Evolutionary conservation across 2,888 invertebrate species (phyloP), one percentile per base, ranked within the genome.

Genomic region (Odontothrips loti): DNA sequence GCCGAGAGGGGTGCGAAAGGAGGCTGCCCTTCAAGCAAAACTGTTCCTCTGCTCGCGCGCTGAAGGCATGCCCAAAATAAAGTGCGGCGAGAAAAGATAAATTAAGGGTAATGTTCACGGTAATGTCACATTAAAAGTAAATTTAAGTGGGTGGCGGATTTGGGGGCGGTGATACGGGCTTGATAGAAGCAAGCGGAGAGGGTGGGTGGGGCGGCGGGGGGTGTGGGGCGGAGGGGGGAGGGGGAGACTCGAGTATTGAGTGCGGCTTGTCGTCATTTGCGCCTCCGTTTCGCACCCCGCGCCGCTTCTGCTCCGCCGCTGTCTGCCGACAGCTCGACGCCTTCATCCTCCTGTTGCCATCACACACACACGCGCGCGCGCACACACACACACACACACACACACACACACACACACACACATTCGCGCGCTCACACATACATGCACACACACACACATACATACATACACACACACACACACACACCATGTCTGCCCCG

Each of bases 51-150:
- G 58, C 58, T 15, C 20, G 34, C 34, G 34, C 58, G 58, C 58
- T 58, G 58, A 58, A 58, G 34, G 58, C 58, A 20, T 15, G 58
- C 58, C 68, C 68, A 17, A 75, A 75, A 75, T 75, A 75, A 75
- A 75, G 68, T 75, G 68, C 68, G 68, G 68, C 68, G 68, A 75
- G 68, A 75, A 75, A 75, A 75, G 68, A 75, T 75, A 75, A 75
- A 75, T 75, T 75, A 75, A 75, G 68, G 23, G 68, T 75, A 75
- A 75, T 75, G 68, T 75, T 75, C 68, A 75, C 68, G 68, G 68
- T 75, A 75, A 75, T 75, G 68, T 75, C 68, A 75, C 68, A 75
- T 75, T 75, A 75, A 75, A 75, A 75, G 68, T 75, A 75, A 75
- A 75, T 75, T 75, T 75, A 75, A 75, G 68, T 75, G 68, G 68